These are phyloP conservation scores for Xylota segnis DNA, from an alignment of 2,888 invertebrate genomes.

Conservation along the genomic window DNA sequence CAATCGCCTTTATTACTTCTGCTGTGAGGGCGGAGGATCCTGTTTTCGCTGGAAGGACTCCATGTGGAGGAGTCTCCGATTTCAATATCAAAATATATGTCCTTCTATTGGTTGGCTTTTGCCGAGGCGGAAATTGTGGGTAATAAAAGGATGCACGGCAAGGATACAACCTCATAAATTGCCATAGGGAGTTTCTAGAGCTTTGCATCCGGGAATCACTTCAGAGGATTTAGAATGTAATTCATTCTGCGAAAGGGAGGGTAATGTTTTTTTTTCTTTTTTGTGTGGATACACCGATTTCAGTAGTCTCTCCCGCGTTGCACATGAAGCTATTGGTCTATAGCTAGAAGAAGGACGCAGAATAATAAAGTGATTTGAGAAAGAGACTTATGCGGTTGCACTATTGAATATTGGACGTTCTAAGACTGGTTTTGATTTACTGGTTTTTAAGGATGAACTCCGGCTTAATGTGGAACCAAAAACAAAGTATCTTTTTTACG, in stretches of 20 bases:
- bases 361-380: conserved; percentile 49
- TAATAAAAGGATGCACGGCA: conserved; percentile 62
- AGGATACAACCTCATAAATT: conserved; percentile 72
- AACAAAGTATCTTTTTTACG: background rate
- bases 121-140: conserved; percentile 34
- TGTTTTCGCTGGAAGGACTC: conserved; percentile 22
- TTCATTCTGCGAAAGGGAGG: conserved; percentile 40
- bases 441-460: conserved; percentile 8
- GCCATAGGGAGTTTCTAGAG: conserved; percentile 52
- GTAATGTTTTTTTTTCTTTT: conserved; percentile 20
- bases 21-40: conserved; percentile 48
- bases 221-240: conserved; percentile 59
- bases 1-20: conserved; percentile 69
- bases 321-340: background rate
- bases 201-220: conserved; percentile 64
- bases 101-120: conserved; percentile 42
- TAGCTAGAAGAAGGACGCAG: background rate
- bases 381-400: conserved; percentile 52
- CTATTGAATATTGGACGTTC: conserved; percentile 37
- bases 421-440: conserved; percentile 29
- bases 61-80: conserved; percentile 44
- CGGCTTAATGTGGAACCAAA: conserved; percentile 8
- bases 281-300: conserved; percentile 39
- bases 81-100: conserved; percentile 53
- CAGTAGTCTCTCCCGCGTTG: conserved; percentile 39